Base-by-base conservation (phyloP, 2,888 invertebrate species). In the Nudaria mundana region DNA sequence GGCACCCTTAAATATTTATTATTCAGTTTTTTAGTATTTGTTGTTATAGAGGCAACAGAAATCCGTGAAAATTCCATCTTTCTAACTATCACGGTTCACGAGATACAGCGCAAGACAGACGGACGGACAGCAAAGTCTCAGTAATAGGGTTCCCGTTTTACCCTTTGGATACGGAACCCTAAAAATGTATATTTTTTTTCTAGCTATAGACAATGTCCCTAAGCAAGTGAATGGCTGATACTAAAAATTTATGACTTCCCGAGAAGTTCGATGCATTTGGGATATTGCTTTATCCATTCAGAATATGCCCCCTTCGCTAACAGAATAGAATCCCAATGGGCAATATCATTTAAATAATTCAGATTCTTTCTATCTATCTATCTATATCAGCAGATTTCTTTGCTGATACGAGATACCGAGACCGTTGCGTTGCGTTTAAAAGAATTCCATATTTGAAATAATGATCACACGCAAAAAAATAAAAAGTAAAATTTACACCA, bases 331-430 rank as follows among this genome's bases (percentile, higher is more conserved):
- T 41, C 18, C 14, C 32, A 32, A 37, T 36, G 24, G 32, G 29
- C 37, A 30, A 37, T 41, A 32, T 32, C 16, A 37, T 37, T 41
- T 41, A 37, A 41, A 37, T 37, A 37, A 41, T 41, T 23, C 41
- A 26, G 22, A 41, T 34, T 18, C 18, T 10, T 3, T 13, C 4
- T 31, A 23, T 36, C 25, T 36, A 35, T 42, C 32, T n/a, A 37
- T 20, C 20, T 20, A 24, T 24, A 11, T 16, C 24, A 16, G 33
- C 33, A 24, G 10, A 12, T 16, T 30, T 31, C n/a, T 31, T 31
- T 31, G n/a, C 13, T 20, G 20, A 4, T 1, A 11, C 4, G 3
- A 13, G 12, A 13, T n/a, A 11, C 6, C 3, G 6, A 13, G 13
- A 6, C 8, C 10, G 31, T 22, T 31, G 31, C 13, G 22, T 31